Evolutionary conservation across 2,113 vertebrate species (phyloP).

Genomic region (Salminus brasiliensis): DNA sequence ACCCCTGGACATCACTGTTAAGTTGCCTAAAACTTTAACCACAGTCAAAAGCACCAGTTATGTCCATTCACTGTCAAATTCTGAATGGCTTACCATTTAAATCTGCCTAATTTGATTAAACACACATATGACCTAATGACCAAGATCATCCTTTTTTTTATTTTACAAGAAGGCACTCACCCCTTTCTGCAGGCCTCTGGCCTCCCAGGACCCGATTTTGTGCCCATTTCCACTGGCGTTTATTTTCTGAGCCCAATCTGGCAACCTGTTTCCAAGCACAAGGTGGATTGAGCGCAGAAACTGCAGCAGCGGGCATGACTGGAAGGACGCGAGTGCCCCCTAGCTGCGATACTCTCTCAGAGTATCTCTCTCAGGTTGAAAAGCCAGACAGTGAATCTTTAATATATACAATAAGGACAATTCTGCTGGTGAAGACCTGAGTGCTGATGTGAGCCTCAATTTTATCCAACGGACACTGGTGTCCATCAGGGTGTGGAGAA

Average conservation of each 20-base stretch:
- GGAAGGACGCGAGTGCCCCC: conserved; percentile 77
- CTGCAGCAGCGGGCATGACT: conserved; percentile 63
- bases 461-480: neutral
- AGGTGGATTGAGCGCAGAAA: conserved; percentile 63
- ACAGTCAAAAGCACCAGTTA: no score
- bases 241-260: neutral
- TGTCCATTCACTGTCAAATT: no score
- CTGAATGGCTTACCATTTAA: no score
- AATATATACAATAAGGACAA: neutral
- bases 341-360: conserved; percentile 54
- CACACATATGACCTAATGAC: no score
- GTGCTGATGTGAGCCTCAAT: conserved; percentile 5
- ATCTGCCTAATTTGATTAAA: no score
- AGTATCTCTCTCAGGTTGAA: neutral
- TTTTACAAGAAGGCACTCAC: no score
- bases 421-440: neutral
- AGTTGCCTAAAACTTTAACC: no score
- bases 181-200: no score
- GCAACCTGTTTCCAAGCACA: conserved; percentile 42
- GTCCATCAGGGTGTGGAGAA: neutral
- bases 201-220: no score
- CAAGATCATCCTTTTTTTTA: no score
- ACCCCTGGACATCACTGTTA: no score
- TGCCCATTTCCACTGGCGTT: no score
- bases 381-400: neutral